phyloP scores from a whole-genome alignment of 2,113 vertebrate species.

The Eublepharis macularius region DNA sequence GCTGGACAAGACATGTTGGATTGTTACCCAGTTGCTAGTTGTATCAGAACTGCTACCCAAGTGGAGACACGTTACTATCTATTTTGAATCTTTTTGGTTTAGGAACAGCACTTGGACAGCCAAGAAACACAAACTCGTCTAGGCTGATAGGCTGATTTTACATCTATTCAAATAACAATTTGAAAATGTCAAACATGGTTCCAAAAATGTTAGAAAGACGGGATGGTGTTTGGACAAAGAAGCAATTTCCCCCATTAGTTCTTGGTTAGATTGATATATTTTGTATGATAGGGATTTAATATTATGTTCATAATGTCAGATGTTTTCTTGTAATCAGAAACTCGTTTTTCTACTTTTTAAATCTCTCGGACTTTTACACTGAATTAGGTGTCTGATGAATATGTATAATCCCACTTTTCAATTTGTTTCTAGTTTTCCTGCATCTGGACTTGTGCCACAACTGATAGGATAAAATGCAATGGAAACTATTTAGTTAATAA shows the following conservation, averaged over 20 bases:
- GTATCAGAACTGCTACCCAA: neutral
- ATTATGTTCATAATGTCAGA: neutral
- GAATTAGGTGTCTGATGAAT: neutral
- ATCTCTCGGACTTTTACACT: neutral
- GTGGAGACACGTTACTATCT: neutral
- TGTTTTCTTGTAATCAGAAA: neutral
- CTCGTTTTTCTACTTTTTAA: neutral
- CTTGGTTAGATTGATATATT: neutral
- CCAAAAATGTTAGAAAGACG: neutral
- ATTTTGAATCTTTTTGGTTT: neutral
- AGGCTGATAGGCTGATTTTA: too few relatives aligned
- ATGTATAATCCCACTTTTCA: neutral
- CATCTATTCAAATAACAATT: neutral
- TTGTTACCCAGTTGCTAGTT: neutral
- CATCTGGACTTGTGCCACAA: neutral
- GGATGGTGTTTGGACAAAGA: neutral
- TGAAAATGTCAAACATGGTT: neutral
- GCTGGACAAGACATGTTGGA: neutral
- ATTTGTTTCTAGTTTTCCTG: constrained; percentile 14
- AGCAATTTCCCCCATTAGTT: neutral
- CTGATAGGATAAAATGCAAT: neutral
- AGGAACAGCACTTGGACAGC: neutral
- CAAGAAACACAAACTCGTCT: neutral
- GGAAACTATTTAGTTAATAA: neutral
- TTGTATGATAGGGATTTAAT: neutral